Conservation (phyloP, 2,113 vertebrate species). For the Myotis davidii region DNA sequence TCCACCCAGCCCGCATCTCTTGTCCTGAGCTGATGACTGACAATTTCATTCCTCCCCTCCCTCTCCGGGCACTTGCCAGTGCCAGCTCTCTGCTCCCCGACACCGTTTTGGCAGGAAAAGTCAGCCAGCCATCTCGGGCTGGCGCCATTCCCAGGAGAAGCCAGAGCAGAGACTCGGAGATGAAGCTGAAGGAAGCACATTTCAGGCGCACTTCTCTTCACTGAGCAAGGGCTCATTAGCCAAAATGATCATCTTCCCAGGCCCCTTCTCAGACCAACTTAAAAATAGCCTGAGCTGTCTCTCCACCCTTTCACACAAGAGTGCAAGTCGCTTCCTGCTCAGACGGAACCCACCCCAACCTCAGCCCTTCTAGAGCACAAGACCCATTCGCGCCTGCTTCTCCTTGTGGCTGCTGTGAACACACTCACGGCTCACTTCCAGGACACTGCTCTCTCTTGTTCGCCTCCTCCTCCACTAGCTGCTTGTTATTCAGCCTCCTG, state of each 20-base stretch:
- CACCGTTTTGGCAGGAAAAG: slow-evolving; percentile 58
- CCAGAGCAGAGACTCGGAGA: background rate
- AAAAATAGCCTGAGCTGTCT: slow-evolving; percentile 45
- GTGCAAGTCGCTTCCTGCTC: slow-evolving; percentile 70
- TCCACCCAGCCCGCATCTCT: background rate
- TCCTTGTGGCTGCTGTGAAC: background rate
- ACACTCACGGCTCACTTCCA: background rate
- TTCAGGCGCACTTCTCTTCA: background rate
- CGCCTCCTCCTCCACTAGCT: background rate
- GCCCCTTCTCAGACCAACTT: slow-evolving; percentile 49
- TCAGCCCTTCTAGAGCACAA: slow-evolving; percentile 18
- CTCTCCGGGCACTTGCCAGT: background rate
- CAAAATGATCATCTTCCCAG: slow-evolving; percentile 60
- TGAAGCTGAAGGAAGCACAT: slow-evolving; percentile 58
- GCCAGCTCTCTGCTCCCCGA: background rate
- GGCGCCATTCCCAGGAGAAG: slow-evolving; percentile 66
- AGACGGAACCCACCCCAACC: slow-evolving; percentile 48
- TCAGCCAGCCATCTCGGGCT: slow-evolving; percentile 52
- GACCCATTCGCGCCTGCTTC: background rate
- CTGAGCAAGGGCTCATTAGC: slow-evolving; percentile 70
- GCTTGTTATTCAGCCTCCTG: background rate
- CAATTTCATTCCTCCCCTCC: background rate
- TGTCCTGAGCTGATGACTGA: background rate
- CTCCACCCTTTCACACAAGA: background rate
- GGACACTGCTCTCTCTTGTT: background rate